Base-by-base conservation (phyloP, 2,797 vertebrate species). In the Squalus acanthias region DNA sequence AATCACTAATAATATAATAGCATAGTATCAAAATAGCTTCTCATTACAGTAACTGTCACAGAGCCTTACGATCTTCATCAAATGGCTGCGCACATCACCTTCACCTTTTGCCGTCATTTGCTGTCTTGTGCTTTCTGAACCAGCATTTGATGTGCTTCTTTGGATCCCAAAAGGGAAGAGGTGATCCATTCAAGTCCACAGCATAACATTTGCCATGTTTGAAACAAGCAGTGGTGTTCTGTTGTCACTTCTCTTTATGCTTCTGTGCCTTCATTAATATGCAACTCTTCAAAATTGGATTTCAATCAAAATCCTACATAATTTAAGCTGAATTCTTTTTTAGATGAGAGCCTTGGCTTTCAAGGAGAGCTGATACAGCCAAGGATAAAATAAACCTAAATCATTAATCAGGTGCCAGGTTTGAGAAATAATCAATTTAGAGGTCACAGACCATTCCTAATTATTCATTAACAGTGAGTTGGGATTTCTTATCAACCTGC, bases 231-330 rank as follows among this genome's bases (percentile, higher is more conserved):
- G 39, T 85, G 82, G 20, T 50, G 46, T 24, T 85, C 82, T 24
- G 9, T 85, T 85, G 82, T 50, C 82, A 85, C 82, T 85, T 50
- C 20, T 46, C 22, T 85, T 85, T 50, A 50, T 85, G 46, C 82
- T 50, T 85, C 82, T 85, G 82, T 24, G 82, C 82, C 39, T 85
- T 85, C 82, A 50, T 85, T 85, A 50, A 85, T 85, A 22, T 85
- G 46, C 74, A 85, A 50, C 20, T 85, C 46, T 85, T 85, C 82
- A 85, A 85, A 85, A 50, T 85, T 85, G 39, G 39, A 9, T 85
- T 85, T 85, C 79, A 46, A 85, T 46, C 82, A 85, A 85, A 85
- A 85, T 50, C 46, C 39, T 85, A 85, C 82, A 85, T 85, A 85
- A 85, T 50, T 50, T 85, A 85, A 50, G 20, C 46, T 85, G 39